These are phyloP conservation scores for Panulirus ornatus DNA, from an alignment of 1,140 invertebrate genomes.

Conservation along the genomic window DNA sequence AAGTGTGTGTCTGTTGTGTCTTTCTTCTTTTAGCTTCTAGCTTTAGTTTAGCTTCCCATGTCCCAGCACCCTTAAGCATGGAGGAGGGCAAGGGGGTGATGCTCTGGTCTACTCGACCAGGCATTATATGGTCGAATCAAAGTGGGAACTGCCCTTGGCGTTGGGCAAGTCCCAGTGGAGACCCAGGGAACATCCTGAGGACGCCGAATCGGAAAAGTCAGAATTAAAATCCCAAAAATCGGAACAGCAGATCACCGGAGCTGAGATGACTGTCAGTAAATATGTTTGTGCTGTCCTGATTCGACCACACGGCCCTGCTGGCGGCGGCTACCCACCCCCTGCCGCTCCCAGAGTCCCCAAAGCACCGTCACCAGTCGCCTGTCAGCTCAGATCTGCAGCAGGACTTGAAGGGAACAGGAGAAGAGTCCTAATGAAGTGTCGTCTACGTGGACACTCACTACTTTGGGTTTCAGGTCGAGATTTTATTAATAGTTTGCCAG, in stretches of 20 bases:
- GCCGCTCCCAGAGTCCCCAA: constrained; percentile 7
- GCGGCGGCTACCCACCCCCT: neutral
- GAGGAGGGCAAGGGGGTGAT: neutral
- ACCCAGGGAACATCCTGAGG: too few relatives aligned
- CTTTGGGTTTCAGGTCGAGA: neutral
- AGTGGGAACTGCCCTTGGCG: neutral
- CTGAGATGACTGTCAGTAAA: neutral
- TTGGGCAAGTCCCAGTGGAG: too few relatives aligned
- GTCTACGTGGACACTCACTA: neutral
- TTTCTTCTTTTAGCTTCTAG: neutral
- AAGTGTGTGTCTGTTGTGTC: neutral
- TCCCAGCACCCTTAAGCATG: neutral
- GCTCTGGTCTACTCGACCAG: neutral
- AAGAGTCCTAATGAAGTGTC: neutral
- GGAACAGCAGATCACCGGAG: neutral
- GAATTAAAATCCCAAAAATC: neutral
- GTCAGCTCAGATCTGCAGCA: neutral
- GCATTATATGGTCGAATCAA: neutral
- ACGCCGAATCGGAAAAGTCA: too few relatives aligned
- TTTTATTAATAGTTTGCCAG: neutral
- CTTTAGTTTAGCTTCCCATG: neutral
- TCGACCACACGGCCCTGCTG: neutral
- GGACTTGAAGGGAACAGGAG: neutral
- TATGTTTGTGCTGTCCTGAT: constrained; percentile 7
- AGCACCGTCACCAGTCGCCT: constrained; percentile 36